Evolutionary conservation across 1,140 invertebrate species (phyloP), one percentile per base, ranked within the genome.

Genomic region (Anastatus disparis): DNA sequence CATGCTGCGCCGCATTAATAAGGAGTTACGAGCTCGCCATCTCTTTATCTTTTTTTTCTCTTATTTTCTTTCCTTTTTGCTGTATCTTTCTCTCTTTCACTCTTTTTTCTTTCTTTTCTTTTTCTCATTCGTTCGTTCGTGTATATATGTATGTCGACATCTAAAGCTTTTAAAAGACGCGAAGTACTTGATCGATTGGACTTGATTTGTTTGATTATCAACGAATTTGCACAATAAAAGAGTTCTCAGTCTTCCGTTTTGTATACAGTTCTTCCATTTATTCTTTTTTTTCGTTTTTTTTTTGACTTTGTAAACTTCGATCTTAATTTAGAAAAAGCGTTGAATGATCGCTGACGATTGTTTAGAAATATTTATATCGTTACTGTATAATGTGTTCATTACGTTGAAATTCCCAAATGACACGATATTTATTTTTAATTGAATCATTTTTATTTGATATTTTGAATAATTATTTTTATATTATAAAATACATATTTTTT

Each of bases 1-100:
- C 74, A 72, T 74, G 76, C 73, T 52, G 56, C 61, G 72, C 55
- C 66, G 68, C 76, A 76, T 77, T 76, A 77, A 77, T 76, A 75
- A 66, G 62, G 64, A 69, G 63, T 74, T 71, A 74, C 74, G 71
- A 74, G 74, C 67, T 75, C 53, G 9, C 48, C 59, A 10, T n/a
- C 22, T 52, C 22, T 52, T 20, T 52, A 6, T 8, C 22, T 52
- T 7, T 40, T 20, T 13, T 20, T 2, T 2, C n/a, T 26, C 26
- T 29, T 44, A 71, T 58, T 74, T 48, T 2, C 52, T 20, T 12
- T 3, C 17, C n/a, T 44, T 26, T 2, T 12, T 24, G 29, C 42
- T 27, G 4, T 40, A 10, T 61, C 24, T 2, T 27, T 31, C 15
- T 46, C 44, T 3, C 12, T 52, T 29, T 15, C 15, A 10, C 53